Evolutionary conservation across 2,797 vertebrate species (phyloP), one percentile per base, ranked within the genome.

Genomic region (Oophaga sylvatica): DNA sequence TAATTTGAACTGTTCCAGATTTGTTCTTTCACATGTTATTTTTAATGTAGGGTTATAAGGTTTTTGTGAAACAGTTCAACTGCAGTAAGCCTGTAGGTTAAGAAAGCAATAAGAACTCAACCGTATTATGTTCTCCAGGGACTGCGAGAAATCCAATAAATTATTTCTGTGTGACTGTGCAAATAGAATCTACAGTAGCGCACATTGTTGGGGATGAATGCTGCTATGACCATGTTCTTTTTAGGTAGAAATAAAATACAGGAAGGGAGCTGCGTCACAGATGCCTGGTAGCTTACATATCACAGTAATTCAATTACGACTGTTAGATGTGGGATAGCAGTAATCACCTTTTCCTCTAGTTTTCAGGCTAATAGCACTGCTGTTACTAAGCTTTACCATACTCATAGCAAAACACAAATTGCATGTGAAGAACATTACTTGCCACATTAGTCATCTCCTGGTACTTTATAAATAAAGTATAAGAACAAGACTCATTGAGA

Each of bases 131-230:
- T 60, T 82, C 86, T 77, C 53, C 35, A 35, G 86, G 70, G 80
- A 87, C 80, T 22, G 4, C 16, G 45, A 77, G 80, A 82, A 76
- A 87, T 57, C 70, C 45, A 77, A 41, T 83, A 83, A 87, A 82
- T 82, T 68, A 83, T 75, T 87, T 63, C 60, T 83, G 73, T 29
- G 29, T 63, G 70, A 82, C 70, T 82, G 70, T 82, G 22, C 70
- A 65, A 81, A 82, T 83, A 81, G 73, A 82, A 82, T 87, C n/a
- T 77, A 80, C 86, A 77, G 81, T 67, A 87, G 81, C 19, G 35
- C 63, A 29, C 86, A 87, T 78, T 87, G 80, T 83, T 87, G 67
- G 80, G 60, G 45, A 83, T 78, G 45, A 83, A 57, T 87, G 71
- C 86, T 82, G 16, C 68, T 56, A 62, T 75, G 71, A 41, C 71